These are phyloP conservation scores for Anhinga anhinga DNA, from an alignment of 2,113 vertebrate species.

Conservation along the genomic window DNA sequence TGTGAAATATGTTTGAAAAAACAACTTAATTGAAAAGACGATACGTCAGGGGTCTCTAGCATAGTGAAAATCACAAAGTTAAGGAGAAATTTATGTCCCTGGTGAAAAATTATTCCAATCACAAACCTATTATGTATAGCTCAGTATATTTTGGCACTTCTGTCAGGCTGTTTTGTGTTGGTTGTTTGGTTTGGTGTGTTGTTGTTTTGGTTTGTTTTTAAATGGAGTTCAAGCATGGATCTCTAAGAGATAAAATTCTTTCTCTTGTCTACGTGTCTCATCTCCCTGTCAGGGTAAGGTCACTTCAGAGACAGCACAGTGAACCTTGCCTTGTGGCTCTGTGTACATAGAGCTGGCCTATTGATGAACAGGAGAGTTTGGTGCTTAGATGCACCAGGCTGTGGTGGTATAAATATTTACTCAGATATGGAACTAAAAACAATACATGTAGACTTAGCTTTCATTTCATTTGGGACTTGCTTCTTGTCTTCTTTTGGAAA, in stretches of 20 bases:
- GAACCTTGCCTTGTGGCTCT: neutral
- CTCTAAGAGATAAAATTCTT: conserved; percentile 13
- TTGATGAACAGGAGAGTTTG: neutral
- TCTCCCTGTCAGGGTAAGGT: neutral
- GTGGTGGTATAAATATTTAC: conserved; percentile 56
- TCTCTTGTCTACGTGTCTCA: conserved; percentile 11
- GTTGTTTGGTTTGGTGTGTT: neutral
- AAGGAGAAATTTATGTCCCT: neutral
- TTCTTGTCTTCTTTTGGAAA: conserved; percentile 19
- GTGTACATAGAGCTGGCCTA: neutral
- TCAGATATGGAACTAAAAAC: conserved; percentile 52
- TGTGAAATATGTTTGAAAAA: neutral
- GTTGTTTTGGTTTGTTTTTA: neutral
- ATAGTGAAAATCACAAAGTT: neutral
- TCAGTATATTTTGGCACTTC: conserved; percentile 20
- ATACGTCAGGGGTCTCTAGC: neutral
- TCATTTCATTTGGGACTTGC: conserved; percentile 50
- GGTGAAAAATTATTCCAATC: conserved; percentile 35
- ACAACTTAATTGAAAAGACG: neutral
- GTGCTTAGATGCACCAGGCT: neutral
- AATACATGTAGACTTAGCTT: conserved; percentile 15
- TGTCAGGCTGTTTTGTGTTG: conserved; percentile 8
- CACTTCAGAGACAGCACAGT: neutral
- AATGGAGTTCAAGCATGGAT: neutral
- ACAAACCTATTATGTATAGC: conserved; percentile 6